Evolutionary conservation across 2,113 vertebrate genomes (phyloP).

Genomic region (Hippocampus guttulatus): DNA sequence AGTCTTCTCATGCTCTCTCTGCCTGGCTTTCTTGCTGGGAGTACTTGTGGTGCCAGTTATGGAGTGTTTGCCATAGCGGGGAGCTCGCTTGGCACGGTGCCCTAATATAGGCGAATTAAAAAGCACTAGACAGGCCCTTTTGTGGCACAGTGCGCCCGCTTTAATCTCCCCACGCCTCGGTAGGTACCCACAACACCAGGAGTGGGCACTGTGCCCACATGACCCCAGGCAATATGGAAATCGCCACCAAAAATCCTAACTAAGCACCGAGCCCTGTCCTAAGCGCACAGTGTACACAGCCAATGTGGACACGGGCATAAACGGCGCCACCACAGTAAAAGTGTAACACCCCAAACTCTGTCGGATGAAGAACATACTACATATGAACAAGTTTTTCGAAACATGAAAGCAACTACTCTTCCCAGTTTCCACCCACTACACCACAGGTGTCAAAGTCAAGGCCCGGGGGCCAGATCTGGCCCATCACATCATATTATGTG

Average conservation of each 20-base stretch:
- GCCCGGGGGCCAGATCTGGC: too few relatives aligned
- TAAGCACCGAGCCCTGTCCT: slow-evolving; percentile 54
- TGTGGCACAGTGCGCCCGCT: slow-evolving; percentile 72
- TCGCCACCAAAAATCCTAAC: slow-evolving; percentile 66
- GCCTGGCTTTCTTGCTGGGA: slow-evolving; percentile 54
- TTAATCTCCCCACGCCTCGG: slow-evolving; percentile 75
- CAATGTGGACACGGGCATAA: slow-evolving; percentile 32
- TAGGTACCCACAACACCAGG: slow-evolving; percentile 67
- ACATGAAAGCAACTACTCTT: slow-evolving; percentile 40
- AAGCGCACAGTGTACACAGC: slow-evolving; percentile 44
- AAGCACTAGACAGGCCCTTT: slow-evolving; percentile 76
- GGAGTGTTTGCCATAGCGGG: slow-evolving; percentile 67
- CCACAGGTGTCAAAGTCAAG: too few relatives aligned
- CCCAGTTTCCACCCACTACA: background rate
- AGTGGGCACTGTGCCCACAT: slow-evolving; percentile 69
- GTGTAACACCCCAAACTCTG: slow-evolving; percentile 30
- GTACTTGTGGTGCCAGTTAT: slow-evolving; percentile 67
- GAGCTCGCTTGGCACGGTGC: slow-evolving; percentile 66
- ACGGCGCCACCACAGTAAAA: slow-evolving; percentile 10
- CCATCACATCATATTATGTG: too few relatives aligned
- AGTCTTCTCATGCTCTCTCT: slow-evolving; percentile 28
- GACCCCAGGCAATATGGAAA: slow-evolving; percentile 76
- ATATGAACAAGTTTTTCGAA: slow-evolving; percentile 31
- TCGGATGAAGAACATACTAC: slow-evolving; percentile 24
- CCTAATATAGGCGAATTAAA: slow-evolving; percentile 79